A percentile compares a stretch with the other conserved stretches of the same genome.
Evolutionary conservation across 2,113 vertebrate species (phyloP).

Genomic region (Sterrhoptilus dennistouni): DNA sequence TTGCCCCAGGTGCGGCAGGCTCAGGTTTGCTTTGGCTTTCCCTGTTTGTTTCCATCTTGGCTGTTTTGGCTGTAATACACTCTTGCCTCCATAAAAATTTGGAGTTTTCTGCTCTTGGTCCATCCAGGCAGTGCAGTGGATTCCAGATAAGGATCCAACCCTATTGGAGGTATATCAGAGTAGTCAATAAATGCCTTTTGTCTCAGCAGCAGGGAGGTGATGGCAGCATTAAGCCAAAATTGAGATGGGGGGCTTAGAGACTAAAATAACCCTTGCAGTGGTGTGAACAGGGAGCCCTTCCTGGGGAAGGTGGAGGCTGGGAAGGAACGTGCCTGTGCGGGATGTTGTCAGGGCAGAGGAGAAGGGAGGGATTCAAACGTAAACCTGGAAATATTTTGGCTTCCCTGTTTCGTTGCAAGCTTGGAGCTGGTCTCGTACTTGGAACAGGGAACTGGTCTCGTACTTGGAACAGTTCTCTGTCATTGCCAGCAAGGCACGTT

Average conservation of each 20-base stretch:
- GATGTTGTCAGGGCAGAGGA: constrained; percentile 7
- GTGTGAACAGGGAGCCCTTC: neutral
- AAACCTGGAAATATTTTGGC: constrained; percentile 44
- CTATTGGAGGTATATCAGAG: constrained; percentile 62
- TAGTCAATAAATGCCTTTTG: constrained; percentile 76
- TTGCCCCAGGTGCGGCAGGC: neutral
- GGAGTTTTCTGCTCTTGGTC: neutral
- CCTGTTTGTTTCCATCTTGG: neutral
- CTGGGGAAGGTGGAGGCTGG: neutral
- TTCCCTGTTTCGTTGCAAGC: neutral
- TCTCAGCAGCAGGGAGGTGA: constrained; percentile 44
- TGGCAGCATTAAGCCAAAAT: constrained; percentile 42
- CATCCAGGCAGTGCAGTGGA: neutral
- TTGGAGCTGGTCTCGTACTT: neutral
- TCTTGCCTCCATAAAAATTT: accelerated
- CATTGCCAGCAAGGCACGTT: neutral
- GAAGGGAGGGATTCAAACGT: constrained; percentile 8
- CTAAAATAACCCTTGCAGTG: constrained; percentile 26
- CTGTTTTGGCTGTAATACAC: accelerated
- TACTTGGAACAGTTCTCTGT: constrained; percentile 1
- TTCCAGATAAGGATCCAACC: constrained; percentile 67
- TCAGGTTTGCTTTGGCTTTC: neutral
- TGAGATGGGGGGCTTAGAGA: constrained; percentile 38
- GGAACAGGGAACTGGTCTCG: neutral
- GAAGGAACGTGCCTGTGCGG: neutral